phyloP scores from a whole-genome alignment of 2,113 vertebrate species.

The Ictidomys tridecemlineatus region DNA sequence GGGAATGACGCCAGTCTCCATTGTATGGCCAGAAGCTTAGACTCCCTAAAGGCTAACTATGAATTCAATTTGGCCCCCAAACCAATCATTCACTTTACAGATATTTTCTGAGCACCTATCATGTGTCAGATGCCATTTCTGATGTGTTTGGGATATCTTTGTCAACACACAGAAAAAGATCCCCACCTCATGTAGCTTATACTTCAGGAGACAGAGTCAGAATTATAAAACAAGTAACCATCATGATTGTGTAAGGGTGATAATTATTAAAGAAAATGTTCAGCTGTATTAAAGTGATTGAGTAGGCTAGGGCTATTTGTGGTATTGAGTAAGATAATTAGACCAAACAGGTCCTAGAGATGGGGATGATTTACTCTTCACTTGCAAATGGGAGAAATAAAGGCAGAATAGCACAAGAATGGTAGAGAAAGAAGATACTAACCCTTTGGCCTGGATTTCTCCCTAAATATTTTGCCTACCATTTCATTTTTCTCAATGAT shows the following conservation, averaged over 20 bases:
- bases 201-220: background rate
- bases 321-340: background rate
- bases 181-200: background rate
- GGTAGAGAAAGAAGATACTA: background rate
- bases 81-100: background rate
- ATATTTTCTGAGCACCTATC: background rate
- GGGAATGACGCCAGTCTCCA: background rate
- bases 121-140: background rate
- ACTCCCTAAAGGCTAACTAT: background rate
- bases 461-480: background rate
- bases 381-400: background rate
- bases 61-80: background rate
- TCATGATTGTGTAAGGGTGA: background rate
- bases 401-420: background rate
- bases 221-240: background rate
- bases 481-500: background rate
- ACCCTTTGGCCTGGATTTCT: background rate
- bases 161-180: background rate
- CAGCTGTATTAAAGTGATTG: background rate
- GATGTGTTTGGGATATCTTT: background rate
- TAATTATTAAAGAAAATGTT: background rate
- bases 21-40: background rate
- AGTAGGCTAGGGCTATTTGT: background rate
- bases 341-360: background rate
- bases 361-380: background rate